These are phyloP conservation scores for Nansenia antarctica DNA, from an alignment of 2,113 vertebrate species.

Conservation along the genomic window DNA sequence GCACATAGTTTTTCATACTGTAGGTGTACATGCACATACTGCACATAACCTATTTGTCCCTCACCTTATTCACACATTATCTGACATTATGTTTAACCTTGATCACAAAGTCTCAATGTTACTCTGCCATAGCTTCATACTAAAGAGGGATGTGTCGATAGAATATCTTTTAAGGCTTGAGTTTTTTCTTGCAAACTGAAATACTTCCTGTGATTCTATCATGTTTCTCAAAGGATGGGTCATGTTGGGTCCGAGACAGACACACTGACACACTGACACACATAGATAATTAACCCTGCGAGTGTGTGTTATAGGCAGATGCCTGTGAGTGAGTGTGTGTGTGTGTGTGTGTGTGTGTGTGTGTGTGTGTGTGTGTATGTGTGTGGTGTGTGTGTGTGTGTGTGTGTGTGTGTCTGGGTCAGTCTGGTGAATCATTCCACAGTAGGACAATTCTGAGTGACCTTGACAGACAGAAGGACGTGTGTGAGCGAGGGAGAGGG, in stretches of 20 bases:
- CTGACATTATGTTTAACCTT: background rate
- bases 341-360: background rate
- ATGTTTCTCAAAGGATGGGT: background rate
- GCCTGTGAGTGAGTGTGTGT: background rate
- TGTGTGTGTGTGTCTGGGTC: conserved; percentile 1
- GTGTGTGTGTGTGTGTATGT: no score
- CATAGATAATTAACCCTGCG: background rate
- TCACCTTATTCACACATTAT: background rate
- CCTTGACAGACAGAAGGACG: background rate
- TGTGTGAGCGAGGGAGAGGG: background rate
- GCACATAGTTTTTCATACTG: no score
- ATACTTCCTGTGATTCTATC: background rate
- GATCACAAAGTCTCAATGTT: background rate
- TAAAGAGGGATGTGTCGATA: background rate
- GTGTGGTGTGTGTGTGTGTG: conserved; percentile 3
- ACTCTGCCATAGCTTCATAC: background rate
- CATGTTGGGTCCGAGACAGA: background rate
- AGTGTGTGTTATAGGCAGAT: background rate
- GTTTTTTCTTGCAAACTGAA: background rate
- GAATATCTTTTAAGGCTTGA: background rate
- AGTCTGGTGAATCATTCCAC: background rate
- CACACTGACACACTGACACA: background rate
- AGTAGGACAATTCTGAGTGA: background rate
- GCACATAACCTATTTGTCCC: background rate
- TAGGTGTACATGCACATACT: background rate